These are phyloP conservation scores for Tapera naevia DNA, from an alignment of 2,797 vertebrate genomes.

Conservation along the genomic window DNA sequence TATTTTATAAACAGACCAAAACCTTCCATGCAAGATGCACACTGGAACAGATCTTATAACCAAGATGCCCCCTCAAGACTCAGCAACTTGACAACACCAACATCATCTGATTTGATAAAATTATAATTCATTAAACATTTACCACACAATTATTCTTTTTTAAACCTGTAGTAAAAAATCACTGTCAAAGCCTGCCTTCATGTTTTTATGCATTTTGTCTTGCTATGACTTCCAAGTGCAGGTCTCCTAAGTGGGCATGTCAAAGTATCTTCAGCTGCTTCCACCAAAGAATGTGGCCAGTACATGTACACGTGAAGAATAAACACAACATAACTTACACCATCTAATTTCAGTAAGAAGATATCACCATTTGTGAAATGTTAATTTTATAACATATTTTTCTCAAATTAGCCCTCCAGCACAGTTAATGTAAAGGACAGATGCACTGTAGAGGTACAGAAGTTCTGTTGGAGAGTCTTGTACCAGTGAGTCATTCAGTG, in stretches of 20 bases:
- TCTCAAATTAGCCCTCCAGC: background rate
- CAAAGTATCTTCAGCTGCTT: no score
- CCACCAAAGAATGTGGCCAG: background rate
- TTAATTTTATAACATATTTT: background rate
- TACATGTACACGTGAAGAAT: accelerated
- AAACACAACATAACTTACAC: background rate
- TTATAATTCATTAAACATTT: background rate
- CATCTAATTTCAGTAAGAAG: background rate
- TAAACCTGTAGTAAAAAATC: background rate
- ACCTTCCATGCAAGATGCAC: background rate
- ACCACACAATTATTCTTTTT: background rate
- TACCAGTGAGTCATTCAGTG: background rate
- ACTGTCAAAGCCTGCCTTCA: background rate
- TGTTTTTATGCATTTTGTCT: background rate
- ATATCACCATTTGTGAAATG: background rate
- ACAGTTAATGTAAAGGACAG: background rate
- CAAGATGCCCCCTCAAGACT: background rate
- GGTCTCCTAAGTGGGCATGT: background rate
- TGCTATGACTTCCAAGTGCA: background rate
- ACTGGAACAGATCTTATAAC: background rate
- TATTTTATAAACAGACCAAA: background rate
- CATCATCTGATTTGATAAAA: background rate
- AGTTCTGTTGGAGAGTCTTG: background rate
- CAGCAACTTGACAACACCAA: background rate
- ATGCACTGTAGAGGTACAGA: background rate